Percentiles rank a stretch among this genome's conserved stretches.
phyloP scores from a whole-genome alignment of 1,140 invertebrate genomes.

The Zaprionus nigranus region DNA sequence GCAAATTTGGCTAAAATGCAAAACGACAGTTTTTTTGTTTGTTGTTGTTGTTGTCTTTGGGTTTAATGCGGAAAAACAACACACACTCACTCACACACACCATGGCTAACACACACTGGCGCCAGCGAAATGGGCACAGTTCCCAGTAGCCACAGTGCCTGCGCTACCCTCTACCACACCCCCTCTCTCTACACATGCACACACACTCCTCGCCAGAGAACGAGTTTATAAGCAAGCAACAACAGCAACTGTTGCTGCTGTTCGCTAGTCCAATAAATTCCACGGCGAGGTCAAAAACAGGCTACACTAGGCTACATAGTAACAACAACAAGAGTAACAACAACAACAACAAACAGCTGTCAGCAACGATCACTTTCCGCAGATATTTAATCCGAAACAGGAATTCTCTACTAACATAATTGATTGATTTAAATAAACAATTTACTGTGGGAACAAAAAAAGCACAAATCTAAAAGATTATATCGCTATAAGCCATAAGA shows the following conservation, averaged over 20 bases:
- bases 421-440: slow-evolving; percentile 53
- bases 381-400: slow-evolving; percentile 49
- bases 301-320: slow-evolving; percentile 41
- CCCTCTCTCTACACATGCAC: slow-evolving; percentile 9
- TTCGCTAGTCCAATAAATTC: slow-evolving; percentile 54
- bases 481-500: background rate
- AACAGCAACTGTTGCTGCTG: slow-evolving; percentile 13
- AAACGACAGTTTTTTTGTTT: slow-evolving; percentile 54
- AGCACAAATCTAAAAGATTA: background rate
- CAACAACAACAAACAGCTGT: slow-evolving; percentile 28
- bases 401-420: slow-evolving; percentile 43
- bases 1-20: slow-evolving; percentile 61
- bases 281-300: slow-evolving; percentile 54
- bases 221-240: slow-evolving; percentile 33
- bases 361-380: slow-evolving; percentile 27
- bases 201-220: slow-evolving; percentile 19
- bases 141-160: slow-evolving; percentile 22
- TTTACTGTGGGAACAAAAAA: slow-evolving; percentile 32
- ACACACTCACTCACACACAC: background rate
- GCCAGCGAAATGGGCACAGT: slow-evolving; percentile 75
- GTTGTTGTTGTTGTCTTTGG: background rate
- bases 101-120: slow-evolving; percentile 62
- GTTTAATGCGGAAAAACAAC: slow-evolving; percentile 70
- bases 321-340: background rate
- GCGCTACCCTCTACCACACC: slow-evolving; percentile 8